A percentile compares a stretch with the other conserved stretches of the same genome.
phyloP scores from a whole-genome alignment of 2,888 invertebrate species.

The Camponotus fellah region DNA sequence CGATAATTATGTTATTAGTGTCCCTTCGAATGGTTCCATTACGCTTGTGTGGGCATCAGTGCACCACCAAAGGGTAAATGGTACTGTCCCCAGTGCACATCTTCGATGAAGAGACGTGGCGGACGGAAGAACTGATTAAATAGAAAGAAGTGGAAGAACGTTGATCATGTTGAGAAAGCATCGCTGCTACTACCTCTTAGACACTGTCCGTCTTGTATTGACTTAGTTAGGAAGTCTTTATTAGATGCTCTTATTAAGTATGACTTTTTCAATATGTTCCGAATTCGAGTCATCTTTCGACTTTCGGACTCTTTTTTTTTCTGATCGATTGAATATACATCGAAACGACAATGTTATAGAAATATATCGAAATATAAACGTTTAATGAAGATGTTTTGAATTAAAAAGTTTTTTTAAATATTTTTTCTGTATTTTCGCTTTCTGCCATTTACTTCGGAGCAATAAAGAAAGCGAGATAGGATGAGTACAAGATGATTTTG shows the following conservation, averaged over 20 bases:
- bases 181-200: slow-evolving; percentile 82
- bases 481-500: slow-evolving; percentile 47
- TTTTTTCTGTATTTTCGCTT: slow-evolving; percentile 65
- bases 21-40: slow-evolving; percentile 99
- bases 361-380: not conserved
- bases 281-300: slow-evolving; percentile 68
- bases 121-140: slow-evolving; percentile 91
- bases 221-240: slow-evolving; percentile 77
- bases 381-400: slow-evolving; percentile 53
- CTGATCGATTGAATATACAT: slow-evolving; percentile 63
- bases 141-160: not conserved
- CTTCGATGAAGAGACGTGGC: slow-evolving; percentile 94
- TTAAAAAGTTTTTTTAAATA: slow-evolving; percentile 53
- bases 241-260: slow-evolving; percentile 79
- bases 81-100: slow-evolving; percentile 98
- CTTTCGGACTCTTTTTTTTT: slow-evolving; percentile 61
- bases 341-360: slow-evolving; percentile 28
- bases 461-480: slow-evolving; percentile 60
- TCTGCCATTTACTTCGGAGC: slow-evolving; percentile 65
- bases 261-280: slow-evolving; percentile 78
- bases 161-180: slow-evolving; percentile 63
- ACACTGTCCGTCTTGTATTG: slow-evolving; percentile 79
- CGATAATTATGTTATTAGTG: slow-evolving; percentile 89
- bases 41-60: slow-evolving; percentile 98
- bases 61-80: slow-evolving; percentile 99